These are phyloP conservation scores for Diacarnus erythraeanus DNA, from an alignment of 37 sponge, comb jelly and placozoan species.

Conservation along the genomic window DNA sequence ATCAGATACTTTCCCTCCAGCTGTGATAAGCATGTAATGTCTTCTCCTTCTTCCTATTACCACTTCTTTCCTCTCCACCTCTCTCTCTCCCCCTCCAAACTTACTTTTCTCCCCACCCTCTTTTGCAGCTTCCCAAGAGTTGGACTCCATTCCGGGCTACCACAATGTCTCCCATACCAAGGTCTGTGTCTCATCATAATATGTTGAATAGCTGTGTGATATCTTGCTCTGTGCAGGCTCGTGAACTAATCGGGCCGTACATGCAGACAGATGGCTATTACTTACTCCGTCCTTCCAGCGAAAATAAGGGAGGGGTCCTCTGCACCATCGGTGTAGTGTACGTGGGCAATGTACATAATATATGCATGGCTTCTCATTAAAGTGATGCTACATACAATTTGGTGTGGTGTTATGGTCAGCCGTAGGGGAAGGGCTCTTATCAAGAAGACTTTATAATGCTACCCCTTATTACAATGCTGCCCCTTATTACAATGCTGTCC, in stretches of 20 bases:
- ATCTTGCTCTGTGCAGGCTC: conserved; percentile 40
- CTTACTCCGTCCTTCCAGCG: conserved; percentile 31
- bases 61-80: too few species aligned
- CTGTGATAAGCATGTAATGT: neutral
- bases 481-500: too few species aligned
- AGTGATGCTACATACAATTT: too few species aligned
- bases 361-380: too few species aligned
- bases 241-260: conserved; percentile 36
- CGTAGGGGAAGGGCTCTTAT: too few species aligned
- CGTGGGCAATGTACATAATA: neutral
- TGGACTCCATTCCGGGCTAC: conserved; percentile 10
- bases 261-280: conserved; percentile 43
- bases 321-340: conserved; percentile 65
- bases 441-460: too few species aligned
- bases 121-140: neutral
- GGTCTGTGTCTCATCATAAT: conserved; percentile 2
- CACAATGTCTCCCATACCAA: conserved; percentile 10
- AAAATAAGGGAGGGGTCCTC: conserved; percentile 25
- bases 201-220: neutral
- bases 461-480: too few species aligned
- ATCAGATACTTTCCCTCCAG: neutral
- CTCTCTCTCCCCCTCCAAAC: too few species aligned
- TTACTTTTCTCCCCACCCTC: too few species aligned
- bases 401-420: too few species aligned
- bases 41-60: too few species aligned